phyloP scores from a whole-genome alignment of 1,140 invertebrate species.

The Rhopalosiphum padi region DNA sequence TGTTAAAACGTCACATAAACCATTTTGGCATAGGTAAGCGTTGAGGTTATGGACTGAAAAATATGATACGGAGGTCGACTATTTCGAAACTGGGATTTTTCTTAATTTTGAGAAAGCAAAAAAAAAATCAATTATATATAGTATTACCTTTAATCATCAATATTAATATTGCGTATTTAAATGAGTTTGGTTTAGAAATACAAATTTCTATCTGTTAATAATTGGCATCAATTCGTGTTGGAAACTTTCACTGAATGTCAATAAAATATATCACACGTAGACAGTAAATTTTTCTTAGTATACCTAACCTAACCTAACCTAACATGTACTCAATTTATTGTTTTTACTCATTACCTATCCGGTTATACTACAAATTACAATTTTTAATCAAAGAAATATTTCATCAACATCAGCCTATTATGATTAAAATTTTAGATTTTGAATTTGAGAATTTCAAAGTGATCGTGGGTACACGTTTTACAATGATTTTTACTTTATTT shows the following conservation, averaged over 20 bases:
- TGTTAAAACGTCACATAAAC: conserved; percentile 52
- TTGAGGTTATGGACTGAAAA: conserved; percentile 38
- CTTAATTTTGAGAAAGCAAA: conserved; percentile 16
- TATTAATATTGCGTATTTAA: conserved; percentile 26
- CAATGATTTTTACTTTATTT: not conserved
- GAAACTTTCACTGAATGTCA: conserved; percentile 18
- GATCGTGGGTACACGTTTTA: not conserved
- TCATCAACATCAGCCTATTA: not conserved
- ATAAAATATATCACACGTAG: not conserved
- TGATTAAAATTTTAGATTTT: not conserved
- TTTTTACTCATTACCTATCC: not conserved
- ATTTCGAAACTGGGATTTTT: conserved; percentile 19
- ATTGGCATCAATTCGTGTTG: not conserved
- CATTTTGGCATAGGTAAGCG: conserved; percentile 2
- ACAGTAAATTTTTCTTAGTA: not conserved
- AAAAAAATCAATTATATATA: not conserved
- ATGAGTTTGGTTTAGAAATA: not conserved
- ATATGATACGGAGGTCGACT: conserved; percentile 23
- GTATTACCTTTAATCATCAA: not conserved
- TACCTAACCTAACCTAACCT: conserved; percentile 14
- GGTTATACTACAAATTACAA: not conserved
- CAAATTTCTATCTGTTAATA: conserved; percentile 5
- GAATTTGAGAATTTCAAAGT: not conserved
- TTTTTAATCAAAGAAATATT: not conserved
- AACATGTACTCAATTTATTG: not conserved